Conservation (phyloP, 1,140 invertebrate species). For the Anadara kagoshimensis region DNA sequence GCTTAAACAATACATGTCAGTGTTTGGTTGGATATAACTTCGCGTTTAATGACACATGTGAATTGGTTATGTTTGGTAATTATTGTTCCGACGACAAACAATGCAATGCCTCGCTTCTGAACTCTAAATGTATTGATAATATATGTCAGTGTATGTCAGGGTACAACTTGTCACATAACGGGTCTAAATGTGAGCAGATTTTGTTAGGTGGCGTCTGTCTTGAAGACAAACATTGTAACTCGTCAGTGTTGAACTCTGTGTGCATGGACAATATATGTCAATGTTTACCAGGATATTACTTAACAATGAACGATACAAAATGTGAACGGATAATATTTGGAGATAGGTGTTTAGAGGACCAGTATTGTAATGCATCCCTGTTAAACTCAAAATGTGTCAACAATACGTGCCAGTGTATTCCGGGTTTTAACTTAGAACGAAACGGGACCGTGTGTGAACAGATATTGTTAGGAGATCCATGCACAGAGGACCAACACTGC, state of each 20-base stretch:
- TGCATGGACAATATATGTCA: conserved; percentile 12
- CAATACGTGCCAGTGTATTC: no score
- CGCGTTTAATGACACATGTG: conserved; percentile 7
- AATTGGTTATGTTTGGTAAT: conserved; percentile 1
- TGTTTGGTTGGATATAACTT: not conserved
- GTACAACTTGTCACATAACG: not conserved
- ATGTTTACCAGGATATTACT: no score
- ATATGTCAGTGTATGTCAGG: not conserved
- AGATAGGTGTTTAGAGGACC: no score
- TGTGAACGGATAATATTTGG: no score
- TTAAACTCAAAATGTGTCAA: no score
- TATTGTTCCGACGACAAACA: not conserved
- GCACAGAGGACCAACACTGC: conserved; percentile 6
- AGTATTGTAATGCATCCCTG: no score
- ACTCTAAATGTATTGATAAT: conserved; percentile 7
- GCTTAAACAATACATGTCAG: no score
- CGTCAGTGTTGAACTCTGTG: not conserved
- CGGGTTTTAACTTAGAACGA: not conserved
- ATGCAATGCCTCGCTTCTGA: not conserved
- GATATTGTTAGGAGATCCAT: not conserved
- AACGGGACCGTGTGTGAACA: no score
- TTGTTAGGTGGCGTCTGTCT: not conserved
- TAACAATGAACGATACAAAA: no score
- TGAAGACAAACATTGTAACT: not conserved
- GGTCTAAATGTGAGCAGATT: not conserved